Evolutionary conservation across 1,140 invertebrate genomes (phyloP).

Genomic region (Zaprionus taronus): DNA sequence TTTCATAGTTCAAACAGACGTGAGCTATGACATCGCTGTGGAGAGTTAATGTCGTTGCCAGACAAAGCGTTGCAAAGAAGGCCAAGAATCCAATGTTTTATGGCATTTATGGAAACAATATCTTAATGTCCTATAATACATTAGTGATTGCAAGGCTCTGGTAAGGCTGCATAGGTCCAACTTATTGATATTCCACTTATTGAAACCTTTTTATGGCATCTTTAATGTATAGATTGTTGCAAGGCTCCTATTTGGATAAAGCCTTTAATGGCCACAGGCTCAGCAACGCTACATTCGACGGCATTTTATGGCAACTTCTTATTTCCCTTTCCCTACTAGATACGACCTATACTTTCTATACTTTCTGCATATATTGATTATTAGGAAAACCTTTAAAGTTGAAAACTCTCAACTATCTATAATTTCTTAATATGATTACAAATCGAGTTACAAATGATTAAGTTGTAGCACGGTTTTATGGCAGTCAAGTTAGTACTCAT

Average conservation of each 20-base stretch:
- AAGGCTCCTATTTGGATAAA: too few relatives aligned
- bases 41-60: background rate
- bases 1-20: conserved; percentile 2
- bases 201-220: background rate
- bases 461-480: background rate
- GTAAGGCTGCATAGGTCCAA: background rate
- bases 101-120: background rate
- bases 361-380: too few relatives aligned
- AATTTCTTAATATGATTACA: background rate
- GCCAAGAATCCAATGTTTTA: background rate
- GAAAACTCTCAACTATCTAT: too few relatives aligned
- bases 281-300: background rate
- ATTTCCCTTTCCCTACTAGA: too few relatives aligned
- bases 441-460: background rate
- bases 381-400: too few relatives aligned
- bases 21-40: background rate
- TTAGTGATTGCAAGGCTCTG: background rate
- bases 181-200: too few relatives aligned
- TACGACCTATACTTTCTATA: too few relatives aligned
- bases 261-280: background rate
- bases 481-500: background rate
- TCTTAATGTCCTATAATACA: background rate
- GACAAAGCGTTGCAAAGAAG: conserved; percentile 1
- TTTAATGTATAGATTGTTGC: background rate
- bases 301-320: background rate